phyloP scores from a whole-genome alignment of 2,113 vertebrate genomes.

The Limnothrissa miodon region DNA sequence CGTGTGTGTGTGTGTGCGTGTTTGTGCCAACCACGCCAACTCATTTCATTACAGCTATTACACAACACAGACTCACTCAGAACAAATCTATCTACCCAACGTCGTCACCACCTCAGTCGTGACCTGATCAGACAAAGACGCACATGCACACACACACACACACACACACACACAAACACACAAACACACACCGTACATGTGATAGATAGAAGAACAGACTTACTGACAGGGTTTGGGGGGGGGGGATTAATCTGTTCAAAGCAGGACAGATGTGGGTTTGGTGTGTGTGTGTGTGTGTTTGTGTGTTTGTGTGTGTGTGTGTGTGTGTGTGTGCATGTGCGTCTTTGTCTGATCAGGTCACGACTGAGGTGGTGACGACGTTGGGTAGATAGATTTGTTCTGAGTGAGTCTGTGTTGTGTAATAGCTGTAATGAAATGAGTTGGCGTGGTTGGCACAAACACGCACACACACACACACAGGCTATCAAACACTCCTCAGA shows the following conservation, averaged over 20 bases:
- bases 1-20: conserved; percentile 34
- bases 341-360: neutral
- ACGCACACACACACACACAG: conserved; percentile 34
- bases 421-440: neutral
- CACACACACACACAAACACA: too few relatives aligned
- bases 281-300: neutral
- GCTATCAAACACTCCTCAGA: neutral
- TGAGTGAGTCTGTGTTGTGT: neutral
- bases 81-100: neutral
- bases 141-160: too few relatives aligned
- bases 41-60: neutral
- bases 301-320: too few relatives aligned
- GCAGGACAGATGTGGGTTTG: neutral
- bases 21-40: neutral
- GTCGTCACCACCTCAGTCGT: neutral
- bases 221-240: neutral
- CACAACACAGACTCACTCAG: neutral
- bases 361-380: neutral
- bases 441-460: neutral
- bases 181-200: neutral
- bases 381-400: neutral
- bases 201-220: neutral
- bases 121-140: neutral
- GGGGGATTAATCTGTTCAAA: neutral
- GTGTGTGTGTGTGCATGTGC: too few relatives aligned